Conservation (phyloP, 2,797 vertebrate species). For the Sandelia bainsii region DNA sequence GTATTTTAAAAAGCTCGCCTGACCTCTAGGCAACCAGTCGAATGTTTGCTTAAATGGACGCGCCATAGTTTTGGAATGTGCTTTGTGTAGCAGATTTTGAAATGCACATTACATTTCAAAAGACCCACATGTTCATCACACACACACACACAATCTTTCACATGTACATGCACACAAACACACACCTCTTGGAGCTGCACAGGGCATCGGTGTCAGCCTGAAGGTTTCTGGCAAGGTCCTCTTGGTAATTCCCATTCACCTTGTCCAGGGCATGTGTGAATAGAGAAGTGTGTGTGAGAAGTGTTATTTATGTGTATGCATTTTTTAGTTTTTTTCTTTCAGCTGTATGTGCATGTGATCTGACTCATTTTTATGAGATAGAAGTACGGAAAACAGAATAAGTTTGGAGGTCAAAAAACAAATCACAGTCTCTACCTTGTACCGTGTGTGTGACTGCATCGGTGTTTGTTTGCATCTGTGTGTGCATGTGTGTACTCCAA, state of each 20-base stretch:
- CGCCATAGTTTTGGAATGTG: slow-evolving; percentile 81
- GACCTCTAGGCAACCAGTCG: slow-evolving; percentile 75
- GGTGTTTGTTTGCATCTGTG: slow-evolving; percentile 37
- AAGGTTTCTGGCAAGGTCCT: slow-evolving; percentile 84
- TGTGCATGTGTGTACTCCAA: slow-evolving; percentile 39
- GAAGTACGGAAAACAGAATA: slow-evolving; percentile 66
- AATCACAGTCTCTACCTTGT: slow-evolving; percentile 46
- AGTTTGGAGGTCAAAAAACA: slow-evolving; percentile 84
- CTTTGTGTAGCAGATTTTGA: slow-evolving; percentile 86
- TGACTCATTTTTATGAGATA: slow-evolving; percentile 65
- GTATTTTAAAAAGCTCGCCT: slow-evolving; percentile 85
- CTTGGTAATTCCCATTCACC: slow-evolving; percentile 85
- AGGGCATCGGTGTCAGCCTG: slow-evolving; percentile 81
- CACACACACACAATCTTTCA: slow-evolving; percentile 22
- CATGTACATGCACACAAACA: slow-evolving; percentile 21
- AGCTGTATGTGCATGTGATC: slow-evolving; percentile 55
- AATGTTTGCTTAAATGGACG: slow-evolving; percentile 82
- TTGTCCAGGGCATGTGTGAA: slow-evolving; percentile 68
- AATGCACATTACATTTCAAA: slow-evolving; percentile 81
- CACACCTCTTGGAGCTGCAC: slow-evolving; percentile 59
- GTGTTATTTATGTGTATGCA: slow-evolving; percentile 25
- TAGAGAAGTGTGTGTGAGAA: slow-evolving; percentile 20
- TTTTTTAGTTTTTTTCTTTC: slow-evolving; percentile 48
- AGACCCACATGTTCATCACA: slow-evolving; percentile 71
- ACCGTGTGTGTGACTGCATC: slow-evolving; percentile 10